phyloP scores from a whole-genome alignment of 2,888 invertebrate genomes.

The Unio delphinus region DNA sequence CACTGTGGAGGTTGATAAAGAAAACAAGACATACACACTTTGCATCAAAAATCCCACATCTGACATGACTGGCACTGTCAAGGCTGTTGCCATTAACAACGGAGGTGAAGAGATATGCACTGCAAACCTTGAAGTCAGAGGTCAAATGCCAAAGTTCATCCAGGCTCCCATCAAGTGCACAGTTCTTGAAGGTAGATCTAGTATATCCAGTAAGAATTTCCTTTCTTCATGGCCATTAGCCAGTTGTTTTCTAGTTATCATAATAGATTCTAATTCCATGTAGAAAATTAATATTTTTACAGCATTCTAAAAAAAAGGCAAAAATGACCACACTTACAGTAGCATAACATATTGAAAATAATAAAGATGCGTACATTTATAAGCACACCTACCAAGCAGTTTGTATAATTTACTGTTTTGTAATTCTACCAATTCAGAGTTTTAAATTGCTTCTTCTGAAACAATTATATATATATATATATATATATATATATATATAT shows the following conservation, averaged over 20 bases:
- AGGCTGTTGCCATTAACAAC: conserved; percentile 80
- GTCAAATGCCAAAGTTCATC: conserved; percentile 67
- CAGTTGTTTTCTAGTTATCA: not conserved
- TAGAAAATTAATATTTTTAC: no score
- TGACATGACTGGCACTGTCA: conserved; percentile 83
- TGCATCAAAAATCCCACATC: conserved; percentile 82
- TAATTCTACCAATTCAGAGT: no score
- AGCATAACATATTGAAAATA: no score
- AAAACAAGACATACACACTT: conserved; percentile 76
- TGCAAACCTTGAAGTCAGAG: conserved; percentile 70
- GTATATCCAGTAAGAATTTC: not conserved
- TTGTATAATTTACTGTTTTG: no score
- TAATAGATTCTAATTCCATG: no score
- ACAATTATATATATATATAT: no score
- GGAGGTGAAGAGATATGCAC: conserved; percentile 79
- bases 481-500: no score
- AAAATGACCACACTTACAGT: no score
- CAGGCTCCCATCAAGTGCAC: conserved; percentile 70
- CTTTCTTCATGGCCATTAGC: not conserved
- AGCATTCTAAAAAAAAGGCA: no score
- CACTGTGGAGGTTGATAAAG: conserved; percentile 55
- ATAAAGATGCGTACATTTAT: no score
- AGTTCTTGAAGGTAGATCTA: conserved; percentile 62
- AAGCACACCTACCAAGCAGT: no score
- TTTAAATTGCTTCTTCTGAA: no score